Base-by-base conservation (phyloP, 1,140 invertebrate genomes). In the Eriosoma lanigerum region DNA sequence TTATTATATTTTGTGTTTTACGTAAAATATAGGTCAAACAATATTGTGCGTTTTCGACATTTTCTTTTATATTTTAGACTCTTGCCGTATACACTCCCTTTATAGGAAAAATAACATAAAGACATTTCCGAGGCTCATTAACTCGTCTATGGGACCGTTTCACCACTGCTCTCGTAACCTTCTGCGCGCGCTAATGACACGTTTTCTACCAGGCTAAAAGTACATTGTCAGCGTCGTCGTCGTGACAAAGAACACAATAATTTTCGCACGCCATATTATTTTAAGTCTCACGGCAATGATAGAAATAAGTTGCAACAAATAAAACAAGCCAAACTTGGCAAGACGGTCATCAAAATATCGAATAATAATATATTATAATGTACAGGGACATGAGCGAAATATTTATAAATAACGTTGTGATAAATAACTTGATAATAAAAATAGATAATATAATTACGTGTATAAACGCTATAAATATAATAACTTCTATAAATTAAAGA, bases 81-180 rank as follows among this genome's bases (percentile, higher is more conserved):
- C 64, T 68, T n/a, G 64, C 32, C 60, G 17, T 8, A 15, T 1
- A 10, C 10, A 10, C 21, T 32, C 64, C 21, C 17, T 17, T 46
- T 68, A n/a, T 13, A 38, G 32, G 38, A 21, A 24, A 68, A 68
- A 46, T 32, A 68, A 38, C 3, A 21, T 17, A 68, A 68, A 46
- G 64, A 68, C 64, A 68, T 68, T 68, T 68, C 38, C 64, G 32
- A 68, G 64, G 64, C 32, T 68, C 64, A 68, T 68, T 68, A 68
- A 68, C 38, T 24, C 6, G n/a, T 56, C 15, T 15, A 15, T 15
- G 17, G 17, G 50, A 52, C 52, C 38, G 38, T 68, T 46, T 46
- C 38, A 24, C 64, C 21, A 10, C 19, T 13, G 21, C 64, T 38
- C 32, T 8, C 38, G 9, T 32, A 68, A 68, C 64, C 64, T 68